phyloP scores from a whole-genome alignment of 2,113 vertebrate species.

The Siniperca chuatsi region DNA sequence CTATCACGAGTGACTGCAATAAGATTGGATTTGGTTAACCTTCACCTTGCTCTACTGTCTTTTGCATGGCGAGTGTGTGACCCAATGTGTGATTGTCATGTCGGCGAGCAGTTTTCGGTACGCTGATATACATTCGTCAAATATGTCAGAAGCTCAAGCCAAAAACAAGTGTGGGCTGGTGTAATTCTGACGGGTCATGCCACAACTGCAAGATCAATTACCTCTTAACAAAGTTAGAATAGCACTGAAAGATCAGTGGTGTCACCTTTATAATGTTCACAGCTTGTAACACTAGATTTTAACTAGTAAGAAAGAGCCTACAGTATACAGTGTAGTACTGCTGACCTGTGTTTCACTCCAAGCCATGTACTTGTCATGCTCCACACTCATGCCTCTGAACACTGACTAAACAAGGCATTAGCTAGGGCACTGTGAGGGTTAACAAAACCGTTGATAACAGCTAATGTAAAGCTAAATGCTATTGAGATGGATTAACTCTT shows the following conservation, averaged over 20 bases:
- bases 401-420: background rate
- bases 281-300: background rate
- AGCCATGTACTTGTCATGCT: background rate
- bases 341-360: background rate
- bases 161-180: background rate
- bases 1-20: background rate
- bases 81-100: slow-evolving; percentile 10
- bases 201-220: background rate
- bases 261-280: too few species aligned
- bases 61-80: slow-evolving; percentile 11
- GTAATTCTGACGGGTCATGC: slow-evolving; percentile 2
- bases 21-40: slow-evolving; percentile 40
- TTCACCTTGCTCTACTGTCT: slow-evolving; percentile 23
- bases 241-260: background rate
- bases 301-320: background rate
- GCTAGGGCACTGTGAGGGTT: background rate
- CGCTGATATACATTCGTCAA: slow-evolving; percentile 27
- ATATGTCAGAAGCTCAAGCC: slow-evolving; percentile 22
- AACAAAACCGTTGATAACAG: slow-evolving; percentile 12
- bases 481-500: background rate
- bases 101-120: slow-evolving; percentile 10
- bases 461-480: slow-evolving; percentile 13
- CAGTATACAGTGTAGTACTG: background rate
- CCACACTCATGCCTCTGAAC: background rate
- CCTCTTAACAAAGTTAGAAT: slow-evolving; percentile 1